Base-by-base conservation (phyloP, 2,797 vertebrate genomes). In the Pseudochirops corinnae region DNA sequence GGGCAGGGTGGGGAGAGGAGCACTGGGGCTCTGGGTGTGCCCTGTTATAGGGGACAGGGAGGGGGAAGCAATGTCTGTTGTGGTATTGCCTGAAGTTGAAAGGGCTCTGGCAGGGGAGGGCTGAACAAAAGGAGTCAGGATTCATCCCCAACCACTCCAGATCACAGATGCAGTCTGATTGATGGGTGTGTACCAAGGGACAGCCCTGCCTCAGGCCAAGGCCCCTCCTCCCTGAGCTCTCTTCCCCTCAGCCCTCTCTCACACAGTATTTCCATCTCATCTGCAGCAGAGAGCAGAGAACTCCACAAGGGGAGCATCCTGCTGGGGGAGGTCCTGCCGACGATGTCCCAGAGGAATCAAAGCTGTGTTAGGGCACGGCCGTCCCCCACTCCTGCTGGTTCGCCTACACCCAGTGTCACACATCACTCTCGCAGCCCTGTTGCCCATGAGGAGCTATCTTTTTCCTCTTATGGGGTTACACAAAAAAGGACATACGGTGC, bases 101-200 rank as follows among this genome's bases (percentile, higher is more conserved):
- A 96, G 93, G 62, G 18, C 92, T 92, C 93, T 52, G 62, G 74
- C 33, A 31, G 29, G 39, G 91, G 55, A 91, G 24, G 53, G 10
- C 55, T 29, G 57, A 90, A 46, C 7, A 31, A 29, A 52, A 92
- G 53, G 29, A n/a, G 39, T 12, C 29, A 90, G 10, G n/a, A 93
- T 92, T 92, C 94, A 91, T 33, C 33, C 18, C 55, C 46, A 0
- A 28, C 90, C 67, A 55, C 53, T 29, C 58, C 39, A 46, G 39
- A 82, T 46, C 53, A 39, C 90, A 82, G 28, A 28, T 24, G 67
- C 10, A 82, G 56, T 94, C 95, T 97, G 96, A 97, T 91, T 96
- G 95, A 95, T 28, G 0, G 53, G 31, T 12, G 0, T 14, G 91
- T 56, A 50, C n/a, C 46, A 2, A 12, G n/a, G 9, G 10, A 46